Base-by-base conservation (phyloP, 2,888 invertebrate species). In the Apotomis turbidana region DNA sequence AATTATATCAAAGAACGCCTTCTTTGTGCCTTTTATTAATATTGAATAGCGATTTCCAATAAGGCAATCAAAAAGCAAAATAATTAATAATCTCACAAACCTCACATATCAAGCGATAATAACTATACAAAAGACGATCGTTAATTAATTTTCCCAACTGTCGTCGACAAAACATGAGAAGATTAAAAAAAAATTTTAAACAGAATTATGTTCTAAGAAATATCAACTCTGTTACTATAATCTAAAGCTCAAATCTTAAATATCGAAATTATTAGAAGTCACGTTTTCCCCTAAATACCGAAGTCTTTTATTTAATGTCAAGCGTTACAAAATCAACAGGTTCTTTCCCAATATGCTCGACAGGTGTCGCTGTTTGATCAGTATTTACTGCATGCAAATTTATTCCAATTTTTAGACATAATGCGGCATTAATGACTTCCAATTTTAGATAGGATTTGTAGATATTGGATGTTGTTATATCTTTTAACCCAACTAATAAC, bases 311-410 rank as follows among this genome's bases (percentile, higher is more conserved):
- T 61, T 67, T 61, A 57, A 57, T 49, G 57, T 52, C 44, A 67
- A 27, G 10, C 10, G 57, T 67, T 67, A 49, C 67, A 13, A 57
- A 67, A 71, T 62, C 3, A 57, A 67, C 71, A 13, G 61, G 71
- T 67, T 71, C 38, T 68, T 68, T 57, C 67, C 2, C 67, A 61
- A 71, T 12, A 12, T 0, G 9, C 38, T 9, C 27, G 12, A 51
- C 71, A 71, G 71, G 66, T 71, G 70, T 54, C 64, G 60, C 49
- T 55, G 44, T 10, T 36, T 41, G 12, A 46, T 67, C 54, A 61
- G 55, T 60, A 64, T 58, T 49, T 38, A 44, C 55, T n/a, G 9
- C 8, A 67, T 71, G 55, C 71, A 67, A 67, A 71, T 67, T 51
- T 55, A 62, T 67, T 41, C 15, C 5, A 55, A 44, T 55, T 62